Base-by-base conservation (phyloP, 2,113 vertebrate species). In the Nanorana parkeri region DNA sequence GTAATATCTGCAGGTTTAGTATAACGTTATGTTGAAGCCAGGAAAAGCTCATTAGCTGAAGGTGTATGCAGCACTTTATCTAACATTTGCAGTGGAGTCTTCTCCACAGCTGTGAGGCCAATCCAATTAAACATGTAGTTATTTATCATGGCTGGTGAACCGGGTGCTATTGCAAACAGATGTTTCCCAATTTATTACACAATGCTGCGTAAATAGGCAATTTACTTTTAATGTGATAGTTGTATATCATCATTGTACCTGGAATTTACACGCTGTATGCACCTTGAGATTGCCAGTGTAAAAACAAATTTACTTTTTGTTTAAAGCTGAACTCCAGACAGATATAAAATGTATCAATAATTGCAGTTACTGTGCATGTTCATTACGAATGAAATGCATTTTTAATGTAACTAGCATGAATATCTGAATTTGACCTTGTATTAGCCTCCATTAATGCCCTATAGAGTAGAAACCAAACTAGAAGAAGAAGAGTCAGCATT, bases 1-100 rank as follows among this genome's bases (percentile, higher is more conserved):
- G 20, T 64, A 65, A 81, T 69, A 80, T 80, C 69, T 80, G 67
- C 67, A 60, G 32, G 15, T 80, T 29, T 73, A 69, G 64, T 52
- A 55, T 65, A 65, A 58, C 55, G 36, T 55, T 73, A 36, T 61
- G 36, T 4, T 47, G 17, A 41, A 55, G 58, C 79, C 79, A 73
- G n/a, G 65, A 73, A 3, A 55, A 52, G 13, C 64, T 15, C 26
- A 81, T 73, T 54, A 81, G 65, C 51, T 52, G 67, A 58, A 52
- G 52, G 68, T 47, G 41, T 47, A 47, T 67, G 51, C 26, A 2
- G 52, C n/a, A 78, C 52, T 68, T 68, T 54, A n/a, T 65, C 68
- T 79, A 51, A 54, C 20, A 68, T 36, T 51, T 47, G 17, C 55
- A 51, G 19, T 19, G 20, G 17, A 65, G 58, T 23, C 60, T 63